Conservation (phyloP, 1,140 invertebrate species). For the Pteromalus puparum region DNA sequence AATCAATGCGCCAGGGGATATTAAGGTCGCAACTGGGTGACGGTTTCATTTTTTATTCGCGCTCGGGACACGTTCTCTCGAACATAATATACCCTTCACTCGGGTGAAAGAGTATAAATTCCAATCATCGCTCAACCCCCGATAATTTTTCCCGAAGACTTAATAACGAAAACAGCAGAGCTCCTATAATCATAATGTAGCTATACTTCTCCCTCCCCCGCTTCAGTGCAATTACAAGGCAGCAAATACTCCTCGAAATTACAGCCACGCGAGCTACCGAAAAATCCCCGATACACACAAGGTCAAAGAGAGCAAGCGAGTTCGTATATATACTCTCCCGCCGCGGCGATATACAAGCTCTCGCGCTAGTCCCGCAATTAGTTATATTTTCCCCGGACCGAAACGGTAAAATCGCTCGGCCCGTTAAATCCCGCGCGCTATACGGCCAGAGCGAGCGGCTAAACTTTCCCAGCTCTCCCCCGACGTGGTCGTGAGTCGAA, state of each 20-base stretch:
- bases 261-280: constrained; percentile 10
- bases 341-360: not conserved
- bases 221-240: not conserved
- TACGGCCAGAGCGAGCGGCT: not conserved
- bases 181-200: not conserved
- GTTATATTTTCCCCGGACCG: constrained; percentile 13
- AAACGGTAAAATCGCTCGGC: constrained; percentile 12
- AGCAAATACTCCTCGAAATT: not conserved
- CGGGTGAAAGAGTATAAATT: too few species aligned
- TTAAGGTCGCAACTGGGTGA: not conserved
- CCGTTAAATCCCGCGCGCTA: not conserved
- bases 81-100: too few species aligned
- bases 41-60: too few species aligned
- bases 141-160: too few species aligned
- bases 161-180: too few species aligned
- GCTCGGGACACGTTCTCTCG: not conserved
- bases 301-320: not conserved
- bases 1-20: constrained; percentile 22
- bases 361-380: constrained; percentile 21
- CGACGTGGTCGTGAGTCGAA: not conserved
- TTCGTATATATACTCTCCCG: too few species aligned
- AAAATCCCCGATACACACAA: constrained; percentile 5
- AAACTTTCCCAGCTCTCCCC: constrained; percentile 28
- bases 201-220: not conserved
- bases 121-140: too few species aligned